phyloP scores from a whole-genome alignment of 64 coral and sea anemone species.

The Montipora foliosa region DNA sequence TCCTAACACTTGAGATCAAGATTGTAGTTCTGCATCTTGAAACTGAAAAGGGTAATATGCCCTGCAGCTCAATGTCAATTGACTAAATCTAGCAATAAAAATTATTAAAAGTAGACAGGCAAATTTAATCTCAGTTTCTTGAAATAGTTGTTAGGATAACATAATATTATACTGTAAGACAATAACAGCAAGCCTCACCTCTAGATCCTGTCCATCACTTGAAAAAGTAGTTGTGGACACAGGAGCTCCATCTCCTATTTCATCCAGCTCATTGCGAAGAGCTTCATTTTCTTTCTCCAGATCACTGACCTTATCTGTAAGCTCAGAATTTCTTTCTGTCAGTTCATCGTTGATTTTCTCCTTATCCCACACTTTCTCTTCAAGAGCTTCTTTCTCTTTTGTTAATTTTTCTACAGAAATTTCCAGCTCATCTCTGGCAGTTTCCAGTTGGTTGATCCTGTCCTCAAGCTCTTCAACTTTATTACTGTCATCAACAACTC shows the following conservation, averaged over 20 bases:
- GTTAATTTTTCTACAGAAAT: conserved; percentile 78
- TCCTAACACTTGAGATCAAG: too few relatives aligned
- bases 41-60: too few relatives aligned
- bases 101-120: too few relatives aligned
- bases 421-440: conserved; percentile 80
- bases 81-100: too few relatives aligned
- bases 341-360: conserved; percentile 60
- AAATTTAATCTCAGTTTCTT: too few relatives aligned
- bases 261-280: conserved; percentile 79
- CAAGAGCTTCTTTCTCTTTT: conserved; percentile 78
- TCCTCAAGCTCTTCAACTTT: conserved; percentile 96
- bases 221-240: conserved; percentile 8
- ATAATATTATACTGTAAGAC: too few relatives aligned
- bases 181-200: conserved; percentile 6
- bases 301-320: conserved; percentile 67
- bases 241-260: conserved; percentile 70
- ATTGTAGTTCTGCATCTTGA: too few relatives aligned
- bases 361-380: conserved; percentile 72
- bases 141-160: too few relatives aligned
- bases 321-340: conserved; percentile 73
- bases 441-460: conserved; percentile 75
- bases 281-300: conserved; percentile 86
- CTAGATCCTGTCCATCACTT: conserved; percentile 34
- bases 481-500: conserved; percentile 58
- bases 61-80: too few relatives aligned